A percentile compares a stretch with the other conserved stretches of the same genome.
phyloP scores from a whole-genome alignment of 2,113 vertebrate genomes.

The Xiphophorus hellerii region DNA sequence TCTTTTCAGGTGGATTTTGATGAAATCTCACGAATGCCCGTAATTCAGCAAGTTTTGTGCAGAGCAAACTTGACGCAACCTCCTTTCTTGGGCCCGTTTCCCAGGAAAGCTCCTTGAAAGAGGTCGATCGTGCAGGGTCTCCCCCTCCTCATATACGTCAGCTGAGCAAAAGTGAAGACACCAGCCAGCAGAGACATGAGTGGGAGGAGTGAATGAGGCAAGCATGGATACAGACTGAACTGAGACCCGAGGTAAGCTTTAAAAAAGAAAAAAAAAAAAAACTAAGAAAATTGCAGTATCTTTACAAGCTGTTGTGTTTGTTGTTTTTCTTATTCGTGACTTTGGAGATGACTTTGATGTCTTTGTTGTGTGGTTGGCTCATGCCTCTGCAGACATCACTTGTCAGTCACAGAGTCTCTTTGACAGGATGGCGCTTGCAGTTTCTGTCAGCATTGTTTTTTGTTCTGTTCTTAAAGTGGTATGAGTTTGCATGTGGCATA shows the following conservation, averaged over 20 bases:
- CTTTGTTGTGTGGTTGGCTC: neutral
- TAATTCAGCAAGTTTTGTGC: constrained; percentile 51
- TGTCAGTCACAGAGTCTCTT: neutral
- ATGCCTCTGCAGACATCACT: neutral
- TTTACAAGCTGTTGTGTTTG: neutral
- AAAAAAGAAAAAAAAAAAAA: neutral
- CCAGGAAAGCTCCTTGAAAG: neutral
- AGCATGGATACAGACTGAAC: neutral
- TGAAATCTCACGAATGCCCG: constrained; percentile 50
- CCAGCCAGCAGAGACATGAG: constrained; percentile 24
- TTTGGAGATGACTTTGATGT: neutral
- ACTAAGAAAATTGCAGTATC: neutral
- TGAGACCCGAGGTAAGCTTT: constrained; percentile 2
- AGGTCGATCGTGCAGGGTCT: constrained; percentile 15
- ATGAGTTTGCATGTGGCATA: neutral
- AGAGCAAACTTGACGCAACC: neutral
- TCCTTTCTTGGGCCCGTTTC: neutral
- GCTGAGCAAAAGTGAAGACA: constrained; percentile 35
- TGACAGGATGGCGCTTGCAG: neutral
- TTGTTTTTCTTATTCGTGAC: neutral
- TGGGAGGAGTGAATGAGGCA: neutral
- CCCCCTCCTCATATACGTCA: constrained; percentile 48
- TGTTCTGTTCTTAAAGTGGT: neutral
- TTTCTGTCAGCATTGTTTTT: neutral
- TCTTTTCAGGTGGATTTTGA: constrained; percentile 42